These are phyloP conservation scores for Phortica magna DNA, from an alignment of 2,888 invertebrate species.

Conservation along the genomic window DNA sequence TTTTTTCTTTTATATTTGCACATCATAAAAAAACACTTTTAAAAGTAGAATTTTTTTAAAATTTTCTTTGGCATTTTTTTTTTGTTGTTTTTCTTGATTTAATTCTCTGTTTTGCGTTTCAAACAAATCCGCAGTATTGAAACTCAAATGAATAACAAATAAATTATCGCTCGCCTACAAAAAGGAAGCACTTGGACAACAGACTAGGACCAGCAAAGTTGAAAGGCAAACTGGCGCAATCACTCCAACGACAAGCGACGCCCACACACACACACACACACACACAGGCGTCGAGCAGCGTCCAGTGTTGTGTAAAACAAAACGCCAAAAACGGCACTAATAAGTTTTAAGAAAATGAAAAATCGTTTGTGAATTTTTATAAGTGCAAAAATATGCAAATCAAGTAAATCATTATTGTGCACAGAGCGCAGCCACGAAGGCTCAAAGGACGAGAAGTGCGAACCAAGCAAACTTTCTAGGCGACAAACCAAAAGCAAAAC, in stretches of 20 bases:
- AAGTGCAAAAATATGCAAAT: conserved; percentile 76
- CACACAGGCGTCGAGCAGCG: background rate
- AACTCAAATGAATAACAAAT: conserved; percentile 46
- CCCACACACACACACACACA: background rate
- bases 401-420: conserved; percentile 71
- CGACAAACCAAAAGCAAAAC: conserved; percentile 36
- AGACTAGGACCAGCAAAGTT: no score
- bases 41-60: background rate
- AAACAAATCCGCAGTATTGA: conserved; percentile 31
- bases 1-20: background rate
- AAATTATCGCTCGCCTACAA: conserved; percentile 36
- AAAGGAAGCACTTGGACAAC: no score
- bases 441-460: background rate
- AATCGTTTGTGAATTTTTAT: conserved; percentile 73
- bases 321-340: conserved; percentile 56
- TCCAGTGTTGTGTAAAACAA: background rate
- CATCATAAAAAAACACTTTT: background rate
- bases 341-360: conserved; percentile 74
- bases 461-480: conserved; percentile 43
- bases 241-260: background rate
- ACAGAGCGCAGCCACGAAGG: conserved; percentile 37
- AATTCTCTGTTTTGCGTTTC: background rate
- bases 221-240: conserved; percentile 10
- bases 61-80: no score
- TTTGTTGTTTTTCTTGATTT: no score